phyloP scores from a whole-genome alignment of 2,888 invertebrate genomes.

The Heteromyza rotundicornis region DNA sequence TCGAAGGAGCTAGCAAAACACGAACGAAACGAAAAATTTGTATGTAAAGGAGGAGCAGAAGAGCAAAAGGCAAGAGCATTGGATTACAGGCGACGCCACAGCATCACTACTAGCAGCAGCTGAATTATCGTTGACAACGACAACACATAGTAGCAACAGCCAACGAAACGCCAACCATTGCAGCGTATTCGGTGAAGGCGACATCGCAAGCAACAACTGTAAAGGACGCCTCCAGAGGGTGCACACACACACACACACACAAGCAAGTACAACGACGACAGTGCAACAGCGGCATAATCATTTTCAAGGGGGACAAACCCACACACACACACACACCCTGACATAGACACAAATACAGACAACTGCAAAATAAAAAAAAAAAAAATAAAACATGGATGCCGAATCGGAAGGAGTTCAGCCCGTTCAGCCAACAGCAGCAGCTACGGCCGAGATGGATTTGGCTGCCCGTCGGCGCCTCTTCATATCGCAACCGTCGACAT shows the following conservation, averaged over 20 bases:
- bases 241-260: not conserved
- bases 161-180: not conserved
- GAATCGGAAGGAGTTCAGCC: conserved; percentile 61
- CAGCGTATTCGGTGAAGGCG: not conserved
- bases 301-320: not conserved
- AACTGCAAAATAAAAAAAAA: conserved; percentile 13
- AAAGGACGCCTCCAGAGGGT: not conserved
- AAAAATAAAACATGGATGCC: conserved; percentile 53
- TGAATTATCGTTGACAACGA: conserved; percentile 1
- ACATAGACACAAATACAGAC: not conserved
- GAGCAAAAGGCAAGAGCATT: conserved; percentile 2
- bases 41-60: not conserved
- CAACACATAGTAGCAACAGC: conserved; percentile 5
- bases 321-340: no score
- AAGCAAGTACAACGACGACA: conserved; percentile 9
- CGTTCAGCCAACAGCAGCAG: conserved; percentile 43
- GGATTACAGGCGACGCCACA: conserved; percentile 10
- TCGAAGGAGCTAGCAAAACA: not conserved
- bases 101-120: not conserved
- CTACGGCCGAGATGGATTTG: conserved; percentile 63
- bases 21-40: not conserved
- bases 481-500: conserved; percentile 73
- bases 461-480: conserved; percentile 66
- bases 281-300: conserved; percentile 1
- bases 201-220: not conserved